Evolutionary conservation across 2,113 vertebrate species (phyloP).

Genomic region (Gorilla gorilla): DNA sequence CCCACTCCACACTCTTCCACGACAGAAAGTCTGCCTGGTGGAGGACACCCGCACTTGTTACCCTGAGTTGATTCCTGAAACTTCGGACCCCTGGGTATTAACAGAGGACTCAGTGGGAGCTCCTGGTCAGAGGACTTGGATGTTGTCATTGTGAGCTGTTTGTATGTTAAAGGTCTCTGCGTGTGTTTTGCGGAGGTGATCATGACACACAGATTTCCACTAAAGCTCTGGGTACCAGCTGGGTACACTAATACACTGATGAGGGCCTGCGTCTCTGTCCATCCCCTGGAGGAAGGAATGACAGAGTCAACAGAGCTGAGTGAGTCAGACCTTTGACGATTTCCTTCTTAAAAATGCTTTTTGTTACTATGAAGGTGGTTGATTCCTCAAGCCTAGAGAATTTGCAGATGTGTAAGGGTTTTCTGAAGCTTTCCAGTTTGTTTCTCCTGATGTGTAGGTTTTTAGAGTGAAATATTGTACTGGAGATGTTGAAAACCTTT

Average conservation of each 20-base stretch:
- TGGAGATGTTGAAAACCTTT: neutral
- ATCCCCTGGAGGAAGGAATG: neutral
- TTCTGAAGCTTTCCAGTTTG: neutral
- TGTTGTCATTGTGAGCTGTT: neutral
- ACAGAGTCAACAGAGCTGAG: neutral
- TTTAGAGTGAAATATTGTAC: neutral
- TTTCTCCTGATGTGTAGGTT: neutral
- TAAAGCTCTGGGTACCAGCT: neutral
- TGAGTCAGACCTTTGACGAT: neutral
- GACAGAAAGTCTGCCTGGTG: neutral
- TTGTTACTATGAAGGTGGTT: neutral
- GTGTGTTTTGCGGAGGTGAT: neutral
- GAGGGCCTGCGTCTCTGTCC: accelerated
- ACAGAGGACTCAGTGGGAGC: neutral
- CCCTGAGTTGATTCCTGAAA: neutral
- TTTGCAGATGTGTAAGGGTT: neutral
- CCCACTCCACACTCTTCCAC: neutral
- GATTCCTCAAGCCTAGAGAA: neutral
- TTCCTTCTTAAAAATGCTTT: slow-evolving; percentile 7
- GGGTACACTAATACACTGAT: neutral
- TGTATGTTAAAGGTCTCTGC: neutral
- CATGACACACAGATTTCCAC: neutral
- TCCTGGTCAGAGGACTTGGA: neutral
- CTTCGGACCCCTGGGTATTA: neutral
- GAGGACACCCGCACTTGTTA: neutral